Evolutionary conservation across 2,888 invertebrate species (phyloP), one percentile per base, ranked within the genome.

Genomic region (Rotaria socialis): DNA sequence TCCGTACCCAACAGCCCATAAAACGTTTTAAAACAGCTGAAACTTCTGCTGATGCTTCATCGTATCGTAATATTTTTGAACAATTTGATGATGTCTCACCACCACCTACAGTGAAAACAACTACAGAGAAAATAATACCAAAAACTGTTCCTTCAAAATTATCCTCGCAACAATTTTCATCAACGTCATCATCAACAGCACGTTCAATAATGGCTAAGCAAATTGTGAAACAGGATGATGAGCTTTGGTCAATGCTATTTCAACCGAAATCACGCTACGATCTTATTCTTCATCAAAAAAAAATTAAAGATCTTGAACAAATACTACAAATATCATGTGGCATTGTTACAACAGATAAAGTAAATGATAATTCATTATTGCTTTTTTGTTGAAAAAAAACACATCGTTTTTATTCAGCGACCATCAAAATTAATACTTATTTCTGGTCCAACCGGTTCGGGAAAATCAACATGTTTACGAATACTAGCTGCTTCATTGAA

Each of bases 401-500:
- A 35, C 35, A 19, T 67, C 10, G 1, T 35, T 67, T 80, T 80
- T n/a, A 24, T 41, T 43, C 11, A 47, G 43, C 47, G 14, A 47
- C 43, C 43, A 47, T 43, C 47, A 0, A 43, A 47, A 80, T n/a
- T 80, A 47, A 80, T 80, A 47, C 47, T 80, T 11, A 47, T 43
- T 24, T 47, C 80, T 47, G 80, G 80, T 47, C 47, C 47, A 24
- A 35, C 47, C 8, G 80, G 80, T 47, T 47, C 47, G 0, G 80
- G 80, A n/a, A 80, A 80, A 80, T 80, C 80, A 43, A 80, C 47
- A 47, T 80, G 80, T n/a, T 5, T 80, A 47, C 43, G 80, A 24
- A 43, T n/a, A 43, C n/a, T 80, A 43, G 80, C 80, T 11, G 7
- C 22, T 47, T 43, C 80, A 80, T 47, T 80, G n/a, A 47, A 80